A percentile compares a stretch with the other conserved stretches of the same genome.
Conservation (phyloP, 2,888 invertebrate genomes). For the Pseudanteris insignis region DNA sequence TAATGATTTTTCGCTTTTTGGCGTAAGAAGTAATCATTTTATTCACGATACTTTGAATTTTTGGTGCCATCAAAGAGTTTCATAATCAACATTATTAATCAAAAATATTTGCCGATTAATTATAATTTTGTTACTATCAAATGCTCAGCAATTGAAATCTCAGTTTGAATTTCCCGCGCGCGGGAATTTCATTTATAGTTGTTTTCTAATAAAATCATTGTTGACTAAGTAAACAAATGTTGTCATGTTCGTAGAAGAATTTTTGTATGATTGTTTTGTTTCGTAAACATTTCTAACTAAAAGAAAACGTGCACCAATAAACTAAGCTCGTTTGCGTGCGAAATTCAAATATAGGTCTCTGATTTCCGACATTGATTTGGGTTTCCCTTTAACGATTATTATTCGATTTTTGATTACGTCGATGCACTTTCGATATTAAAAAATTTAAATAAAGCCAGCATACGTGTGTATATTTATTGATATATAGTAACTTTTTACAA, state of each 20-base stretch:
- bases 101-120: too few relatives aligned
- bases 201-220: too few relatives aligned
- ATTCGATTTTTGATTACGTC: slow-evolving; percentile 20
- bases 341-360: slow-evolving; percentile 11
- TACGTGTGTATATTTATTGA: slow-evolving; percentile 18
- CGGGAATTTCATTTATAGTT: slow-evolving; percentile 14
- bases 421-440: slow-evolving; percentile 26
- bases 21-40: slow-evolving; percentile 9
- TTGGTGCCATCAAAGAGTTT: slow-evolving; percentile 29
- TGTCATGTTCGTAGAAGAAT: too few relatives aligned
- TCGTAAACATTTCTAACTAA: too few relatives aligned
- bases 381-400: slow-evolving; percentile 1
- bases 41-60: slow-evolving; percentile 13
- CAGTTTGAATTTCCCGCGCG: slow-evolving; percentile 22
- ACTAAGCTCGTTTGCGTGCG: background rate
- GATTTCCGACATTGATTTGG: slow-evolving; percentile 5
- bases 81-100: too few relatives aligned
- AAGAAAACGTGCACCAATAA: too few relatives aligned
- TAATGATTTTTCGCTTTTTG: slow-evolving; percentile 30
- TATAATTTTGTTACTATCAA: background rate
- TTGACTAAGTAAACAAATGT: too few relatives aligned
- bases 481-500: slow-evolving; percentile 39
- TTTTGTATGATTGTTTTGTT: too few relatives aligned
- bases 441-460: slow-evolving; percentile 15
- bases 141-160: background rate